Base-by-base conservation (phyloP, 2,888 invertebrate genomes). In the Agapostemon virescens region DNA sequence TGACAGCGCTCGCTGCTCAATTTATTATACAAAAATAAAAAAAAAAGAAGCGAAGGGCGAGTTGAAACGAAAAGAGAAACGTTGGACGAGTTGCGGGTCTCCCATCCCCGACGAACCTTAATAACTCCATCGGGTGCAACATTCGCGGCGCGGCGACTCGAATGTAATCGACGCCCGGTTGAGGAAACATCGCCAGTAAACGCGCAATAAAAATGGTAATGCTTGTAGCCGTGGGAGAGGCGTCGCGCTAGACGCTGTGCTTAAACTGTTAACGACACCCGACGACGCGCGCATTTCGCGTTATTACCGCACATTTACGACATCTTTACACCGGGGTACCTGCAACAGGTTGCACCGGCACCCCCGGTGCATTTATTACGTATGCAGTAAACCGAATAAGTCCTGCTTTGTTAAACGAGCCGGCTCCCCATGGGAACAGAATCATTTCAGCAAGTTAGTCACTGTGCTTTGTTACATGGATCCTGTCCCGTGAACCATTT, bases 261-360 rank as follows among this genome's bases (percentile, higher is more conserved):
- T 85, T 76, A 87, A 79, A 85, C 87, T 78, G 84, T 84, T 84
- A 82, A 87, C 84, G 84, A 78, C 82, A 82, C 82, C 74, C 82
- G 45, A 67, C 77, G 79, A 72, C 66, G 79, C 82, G 81, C 63
- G 63, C 79, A 73, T 81, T 84, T 84, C 81, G 83, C 86, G 86
- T 86, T 86, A 87, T 87, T 87, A 87, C 86, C 82, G 87, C 81
- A 77, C 87, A 79, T 87, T 87, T 87, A 86, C 87, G 87, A 86
- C 86, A 85, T 87, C 87, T 86, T 87, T 86, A 87, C 84, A 83
- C 81, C 82, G 80, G 49, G 61, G 74, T 77, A 75, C 74, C 85
- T 70, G 87, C 87, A 87, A 87, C 87, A 87, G 87, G 87, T 87
- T 87, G 87, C 85, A 79, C 75, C 84, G 67, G 73, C 79, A 79